Evolutionary conservation across 2,797 vertebrate genomes (phyloP), one percentile per base, ranked within the genome.

Genomic region (Aldrovandia affinis): DNA sequence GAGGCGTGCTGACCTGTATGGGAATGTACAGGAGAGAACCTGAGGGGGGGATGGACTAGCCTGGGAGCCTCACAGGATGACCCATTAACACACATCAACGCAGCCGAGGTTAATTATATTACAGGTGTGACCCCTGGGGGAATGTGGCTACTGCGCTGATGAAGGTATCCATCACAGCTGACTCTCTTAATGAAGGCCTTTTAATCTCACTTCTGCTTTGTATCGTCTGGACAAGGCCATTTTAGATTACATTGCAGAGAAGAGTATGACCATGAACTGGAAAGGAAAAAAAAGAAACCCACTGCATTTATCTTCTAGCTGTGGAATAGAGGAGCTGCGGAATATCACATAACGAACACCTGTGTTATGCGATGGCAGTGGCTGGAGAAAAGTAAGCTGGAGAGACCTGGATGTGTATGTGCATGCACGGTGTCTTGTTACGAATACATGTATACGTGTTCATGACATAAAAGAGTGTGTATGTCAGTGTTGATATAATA

Each of bases 91-190:
- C n/a, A n/a, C n/a, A n/a, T n/a, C n/a, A n/a, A n/a, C n/a, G n/a
- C n/a, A n/a, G n/a, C n/a, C 47, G 47, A 12, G 47, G 47, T 50
- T 50, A 50, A 2, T 50, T 50, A 12, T 12, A 50, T 50, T 50
- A 6, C 47, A 50, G 47, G 47, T 50, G 6, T 50, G 47, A 50
- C 47, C 47, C 12, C 6, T 6, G 47, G 6, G 6, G 70, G 2
- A 14, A 2, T 57, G 10, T 20, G 18, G 55, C 55, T 4, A 57
- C 55, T 57, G 44, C 42, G 50, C 18, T 52, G 77, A 57, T 84
- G 83, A 80, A 65, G 44, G n/a, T 78, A 80, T 80, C 55, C 52
- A 55, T 70, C 78, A 84, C 20, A 44, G 63, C 61, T 68, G 77
- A 68, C 47, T 70, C 54, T 70, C 4, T 14, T 55, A 70, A 84